Evolutionary conservation across 2,113 vertebrate genomes (phyloP).

Genomic region (Sylvia atricapilla): DNA sequence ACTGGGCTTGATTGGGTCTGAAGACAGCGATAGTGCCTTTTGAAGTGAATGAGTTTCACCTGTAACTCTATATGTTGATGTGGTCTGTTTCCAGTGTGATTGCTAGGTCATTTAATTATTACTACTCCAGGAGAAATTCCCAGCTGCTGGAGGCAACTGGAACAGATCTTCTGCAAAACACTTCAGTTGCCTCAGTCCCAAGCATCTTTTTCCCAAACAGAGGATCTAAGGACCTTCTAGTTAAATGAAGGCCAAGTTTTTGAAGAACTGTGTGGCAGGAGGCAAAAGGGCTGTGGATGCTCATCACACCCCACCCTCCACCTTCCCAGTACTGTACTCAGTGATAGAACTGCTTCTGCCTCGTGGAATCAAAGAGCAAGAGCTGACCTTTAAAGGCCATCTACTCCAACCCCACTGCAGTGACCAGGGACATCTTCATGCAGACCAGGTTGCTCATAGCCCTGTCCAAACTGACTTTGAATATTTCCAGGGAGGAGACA

Average conservation of each 20-base stretch:
- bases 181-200: not conserved
- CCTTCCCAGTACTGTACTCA: accelerated
- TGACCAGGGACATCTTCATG: not conserved
- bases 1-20: not conserved
- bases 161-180: not conserved
- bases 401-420: not conserved
- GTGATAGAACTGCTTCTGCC: not conserved
- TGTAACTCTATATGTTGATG: not conserved
- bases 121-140: not conserved
- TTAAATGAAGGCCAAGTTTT: not conserved
- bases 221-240: not conserved
- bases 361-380: not conserved
- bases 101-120: not conserved
- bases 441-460: not conserved
- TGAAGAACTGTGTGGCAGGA: not conserved
- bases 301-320: not conserved
- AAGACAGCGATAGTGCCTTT: not conserved
- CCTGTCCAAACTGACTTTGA: not conserved
- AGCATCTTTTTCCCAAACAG: not conserved
- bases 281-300: not conserved
- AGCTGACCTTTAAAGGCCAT: not conserved
- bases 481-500: not conserved
- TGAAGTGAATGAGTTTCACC: not conserved
- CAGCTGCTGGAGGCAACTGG: not conserved
- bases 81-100: not conserved